Evolutionary conservation across 37 sponge, comb jelly and placozoan genomes (phyloP).

Genomic region (Ephydatia muelleri): DNA sequence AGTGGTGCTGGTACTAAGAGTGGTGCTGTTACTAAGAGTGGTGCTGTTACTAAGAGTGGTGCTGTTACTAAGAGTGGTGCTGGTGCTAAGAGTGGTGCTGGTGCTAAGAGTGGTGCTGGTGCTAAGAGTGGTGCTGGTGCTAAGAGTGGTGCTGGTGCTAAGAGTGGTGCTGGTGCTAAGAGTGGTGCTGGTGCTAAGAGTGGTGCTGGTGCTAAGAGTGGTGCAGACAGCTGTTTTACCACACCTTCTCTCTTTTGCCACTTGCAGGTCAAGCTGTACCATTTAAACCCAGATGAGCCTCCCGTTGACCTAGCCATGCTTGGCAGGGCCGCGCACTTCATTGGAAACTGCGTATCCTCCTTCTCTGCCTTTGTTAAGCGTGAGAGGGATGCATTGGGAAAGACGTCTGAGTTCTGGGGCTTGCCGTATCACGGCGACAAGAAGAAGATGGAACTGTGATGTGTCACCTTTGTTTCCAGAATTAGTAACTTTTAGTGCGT

Average conservation of each 20-base stretch:
- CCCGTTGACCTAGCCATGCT: slow-evolving; percentile 71
- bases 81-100: no score
- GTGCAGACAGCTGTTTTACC: no score
- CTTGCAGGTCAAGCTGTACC: slow-evolving; percentile 44
- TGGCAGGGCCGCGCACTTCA: slow-evolving; percentile 67
- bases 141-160: no score
- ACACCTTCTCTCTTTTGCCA: no score
- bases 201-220: no score
- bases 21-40: no score
- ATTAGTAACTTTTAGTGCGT: no score
- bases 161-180: neutral
- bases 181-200: neutral
- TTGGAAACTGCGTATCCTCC: slow-evolving; percentile 88
- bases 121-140: no score
- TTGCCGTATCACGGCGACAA: neutral
- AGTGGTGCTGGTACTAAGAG: no score
- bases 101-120: no score
- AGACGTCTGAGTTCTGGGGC: slow-evolving; percentile 51
- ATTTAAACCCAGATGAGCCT: slow-evolving; percentile 52
- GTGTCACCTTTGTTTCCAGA: neutral
- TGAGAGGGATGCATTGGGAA: slow-evolving; percentile 53
- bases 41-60: no score
- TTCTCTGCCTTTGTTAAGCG: slow-evolving; percentile 88
- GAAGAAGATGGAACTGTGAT: neutral
- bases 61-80: no score